A percentile compares a stretch with the other conserved stretches of the same genome.
phyloP scores from a whole-genome alignment of 2,888 invertebrate genomes.

The Orgyia antiqua region DNA sequence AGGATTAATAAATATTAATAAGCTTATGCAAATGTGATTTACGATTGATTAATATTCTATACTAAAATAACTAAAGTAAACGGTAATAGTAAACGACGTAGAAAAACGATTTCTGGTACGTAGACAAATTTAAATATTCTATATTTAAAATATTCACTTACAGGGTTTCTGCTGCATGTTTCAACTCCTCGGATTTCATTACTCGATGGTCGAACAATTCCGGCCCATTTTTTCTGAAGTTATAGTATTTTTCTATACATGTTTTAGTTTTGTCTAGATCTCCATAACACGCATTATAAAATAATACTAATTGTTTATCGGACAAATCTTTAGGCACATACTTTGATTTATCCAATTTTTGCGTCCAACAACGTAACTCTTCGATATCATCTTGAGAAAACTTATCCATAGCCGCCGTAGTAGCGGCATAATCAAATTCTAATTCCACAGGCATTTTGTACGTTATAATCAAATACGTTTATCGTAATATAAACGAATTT shows the following conservation, averaged over 20 bases:
- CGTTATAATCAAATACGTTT: constrained; percentile 21
- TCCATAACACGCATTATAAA: constrained; percentile 82
- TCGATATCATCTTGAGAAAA: constrained; percentile 71
- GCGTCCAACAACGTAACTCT: constrained; percentile 63
- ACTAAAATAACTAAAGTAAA: no score
- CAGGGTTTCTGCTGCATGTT: constrained; percentile 65
- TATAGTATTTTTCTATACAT: constrained; percentile 82
- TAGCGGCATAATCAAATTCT: constrained; percentile 61
- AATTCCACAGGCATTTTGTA: constrained; percentile 58
- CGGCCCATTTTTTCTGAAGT: constrained; percentile 75
- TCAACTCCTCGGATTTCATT: constrained; percentile 69
- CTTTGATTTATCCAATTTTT: constrained; percentile 65
- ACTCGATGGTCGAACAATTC: constrained; percentile 81
- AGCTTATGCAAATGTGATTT: no score
- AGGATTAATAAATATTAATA: no score
- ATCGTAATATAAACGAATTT: constrained; percentile 43
- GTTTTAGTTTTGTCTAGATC: constrained; percentile 76
- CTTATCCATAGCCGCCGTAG: constrained; percentile 61
- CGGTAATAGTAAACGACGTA: no score
- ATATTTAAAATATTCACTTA: constrained; percentile 72
- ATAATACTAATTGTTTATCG: constrained; percentile 81
- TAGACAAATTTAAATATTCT: no score
- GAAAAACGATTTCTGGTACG: no score
- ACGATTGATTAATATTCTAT: no score
- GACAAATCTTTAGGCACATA: constrained; percentile 70